Base-by-base conservation (phyloP, 53 echinoderm and acorn worm genomes). In the Mesocentrotus franciscanus region DNA sequence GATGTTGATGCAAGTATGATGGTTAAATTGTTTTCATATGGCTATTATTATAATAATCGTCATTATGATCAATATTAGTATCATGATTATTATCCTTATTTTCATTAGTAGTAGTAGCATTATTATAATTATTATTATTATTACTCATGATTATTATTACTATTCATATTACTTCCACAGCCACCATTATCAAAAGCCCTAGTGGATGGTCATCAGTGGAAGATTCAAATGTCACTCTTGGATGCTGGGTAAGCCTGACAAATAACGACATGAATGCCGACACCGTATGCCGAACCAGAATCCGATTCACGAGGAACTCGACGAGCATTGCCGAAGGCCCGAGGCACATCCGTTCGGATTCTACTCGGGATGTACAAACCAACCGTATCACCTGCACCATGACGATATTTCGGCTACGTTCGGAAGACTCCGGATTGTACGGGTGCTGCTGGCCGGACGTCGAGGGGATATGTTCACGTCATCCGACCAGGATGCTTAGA, bases 351-450 rank as follows among this genome's bases (percentile, higher is more conserved):
- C 60, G 60, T 26, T 90, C 90, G 90, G 90, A 60, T 13, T 27
- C 30, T 59, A 90, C 90, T 7, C 90, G 90, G 56, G 60, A 90
- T 30, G 15, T 27, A 24, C 14, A 34, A 4, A 90, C 59, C 29
- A 90, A 90, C 60, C 59, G 60, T 24, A 90, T 90, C 59, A 90
- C 60, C 90, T 90, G 90, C 60, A 60, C 90, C 27, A 58, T 90
- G 90, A 60, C 90, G 30, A 90, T 90, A 90, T 60, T 11, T n/a
- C 90, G 90, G 60, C 5, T 90, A 15, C 90, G 22, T 26, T 60
- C 60, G 90, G 32, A 60, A 29, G 90, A 90, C 60, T 90, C 90
- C 29, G 90, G 90, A 30, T 30, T 14, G 14, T 90, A 90, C 90
- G 90, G 90, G 11, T 90, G 90, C 60, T 90, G 90, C 60, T 90